Conservation (phyloP, 2,113 vertebrate species). For the Callithrix jacchus region DNA sequence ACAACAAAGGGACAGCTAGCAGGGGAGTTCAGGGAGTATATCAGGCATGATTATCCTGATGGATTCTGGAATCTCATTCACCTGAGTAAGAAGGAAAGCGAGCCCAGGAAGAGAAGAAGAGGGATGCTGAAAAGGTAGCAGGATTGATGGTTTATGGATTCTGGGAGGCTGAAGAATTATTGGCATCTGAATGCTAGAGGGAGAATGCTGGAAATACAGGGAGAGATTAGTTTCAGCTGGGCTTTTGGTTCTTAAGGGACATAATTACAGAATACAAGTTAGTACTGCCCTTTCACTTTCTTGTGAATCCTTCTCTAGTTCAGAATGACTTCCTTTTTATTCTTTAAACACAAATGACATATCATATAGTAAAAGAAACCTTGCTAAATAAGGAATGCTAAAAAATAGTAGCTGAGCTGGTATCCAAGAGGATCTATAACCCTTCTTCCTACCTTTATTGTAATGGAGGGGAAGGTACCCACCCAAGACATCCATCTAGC, state of each 20-base stretch:
- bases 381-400: constrained; percentile 24
- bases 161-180: constrained; percentile 9
- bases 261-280: constrained; percentile 20
- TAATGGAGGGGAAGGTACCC: not conserved
- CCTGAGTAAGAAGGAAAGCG: not conserved
- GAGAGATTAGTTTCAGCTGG: constrained; percentile 26
- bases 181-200: constrained; percentile 19
- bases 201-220: not conserved
- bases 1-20: not conserved
- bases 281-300: not conserved
- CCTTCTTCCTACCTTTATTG: not conserved
- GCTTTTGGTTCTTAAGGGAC: constrained; percentile 29
- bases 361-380: constrained; percentile 24
- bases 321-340: constrained; percentile 43
- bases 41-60: not conserved
- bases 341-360: constrained; percentile 17
- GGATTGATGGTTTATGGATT: constrained; percentile 45
- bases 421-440: not conserved
- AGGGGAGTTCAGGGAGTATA: not conserved
- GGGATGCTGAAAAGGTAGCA: not conserved
- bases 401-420: constrained; percentile 24
- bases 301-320: constrained; percentile 27
- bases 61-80: not conserved
- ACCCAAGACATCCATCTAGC: not conserved
- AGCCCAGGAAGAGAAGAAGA: not conserved